Evolutionary conservation across 2,888 invertebrate genomes (phyloP).

Genomic region (Meganola albula): DNA sequence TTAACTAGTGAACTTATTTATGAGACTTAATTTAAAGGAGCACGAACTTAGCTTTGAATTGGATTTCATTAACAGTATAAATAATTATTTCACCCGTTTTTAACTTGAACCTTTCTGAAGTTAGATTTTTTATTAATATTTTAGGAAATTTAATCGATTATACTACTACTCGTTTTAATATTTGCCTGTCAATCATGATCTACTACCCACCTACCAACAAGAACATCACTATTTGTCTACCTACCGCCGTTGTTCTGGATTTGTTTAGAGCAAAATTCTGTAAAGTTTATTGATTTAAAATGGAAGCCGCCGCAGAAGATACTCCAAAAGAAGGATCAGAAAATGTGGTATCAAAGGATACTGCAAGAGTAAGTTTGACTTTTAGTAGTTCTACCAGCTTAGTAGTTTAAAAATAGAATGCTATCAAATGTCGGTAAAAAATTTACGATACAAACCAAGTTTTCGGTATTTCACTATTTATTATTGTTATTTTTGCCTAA

Average conservation of each 20-base stretch:
- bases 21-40: too few species aligned
- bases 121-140: too few species aligned
- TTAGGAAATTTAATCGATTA: too few species aligned
- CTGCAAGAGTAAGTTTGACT: conserved; percentile 42
- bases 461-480: conserved; percentile 5
- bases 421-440: conserved; percentile 56
- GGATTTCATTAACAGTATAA: too few species aligned
- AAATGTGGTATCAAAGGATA: conserved; percentile 38
- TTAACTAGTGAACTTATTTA: too few species aligned
- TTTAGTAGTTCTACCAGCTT: conserved; percentile 23
- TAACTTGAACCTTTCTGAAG: too few species aligned
- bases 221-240: not conserved
- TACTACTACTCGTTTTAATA: too few species aligned
- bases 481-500: not conserved
- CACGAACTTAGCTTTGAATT: too few species aligned
- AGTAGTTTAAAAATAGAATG: conserved; percentile 61
- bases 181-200: too few species aligned
- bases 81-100: too few species aligned
- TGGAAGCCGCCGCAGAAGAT: conserved; percentile 58
- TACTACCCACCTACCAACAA: not conserved
- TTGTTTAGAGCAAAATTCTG: conserved; percentile 39
- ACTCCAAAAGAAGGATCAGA: conserved; percentile 44
- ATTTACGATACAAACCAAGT: conserved; percentile 23
- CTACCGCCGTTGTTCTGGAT: conserved; percentile 24
- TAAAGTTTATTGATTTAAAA: conserved; percentile 34